Evolutionary conservation across 2,888 invertebrate genomes (phyloP), one percentile per base, ranked within the genome.

Genomic region (Mythimna pallens): DNA sequence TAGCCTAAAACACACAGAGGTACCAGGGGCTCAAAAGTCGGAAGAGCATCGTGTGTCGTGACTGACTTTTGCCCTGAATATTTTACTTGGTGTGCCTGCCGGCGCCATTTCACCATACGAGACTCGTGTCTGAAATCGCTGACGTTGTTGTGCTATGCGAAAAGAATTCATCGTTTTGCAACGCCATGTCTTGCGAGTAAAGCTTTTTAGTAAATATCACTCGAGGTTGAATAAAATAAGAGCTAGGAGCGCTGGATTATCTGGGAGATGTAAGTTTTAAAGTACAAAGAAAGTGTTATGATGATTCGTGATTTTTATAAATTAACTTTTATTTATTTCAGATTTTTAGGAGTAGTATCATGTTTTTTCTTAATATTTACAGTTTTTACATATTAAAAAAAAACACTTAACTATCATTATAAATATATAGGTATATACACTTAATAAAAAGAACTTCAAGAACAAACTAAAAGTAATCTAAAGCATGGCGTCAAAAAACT

Each of bases 41-140:
- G 88, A 92, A 89, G 89, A 91, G 86, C 86, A 88, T 85, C 84
- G 81, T 85, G 83, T 85, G 85, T 94, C 95, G 95, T 95, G 95
- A 94, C 95, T 95, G 94, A 95, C 95, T 94, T 93, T 94, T 94
- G 94, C 91, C 94, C 94, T 94, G 94, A 93, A 94, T 95, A 94
- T 94, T 94, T 95, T 92, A 94, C 91, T 80, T 84, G 85, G 90
- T 90, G 90, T 90, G 89, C 89, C 89, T 91, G 84, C 84, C 88
- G 90, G 93, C 92, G 90, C 91, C 92, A 88, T 87, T 87, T 89
- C 89, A 87, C 85, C 82, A 85, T 86, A 89, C 89, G 87, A 89
- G 86, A 83, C 89, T 90, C 89, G 89, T 88, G 91, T 91, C 89
- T 91, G 78, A 92, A 92, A 92, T 89, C 79, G 75, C 82, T 85